Evolutionary conservation across 2,888 invertebrate species (phyloP), one percentile per base, ranked within the genome.

Genomic region (Macrosiphum euphorbiae): DNA sequence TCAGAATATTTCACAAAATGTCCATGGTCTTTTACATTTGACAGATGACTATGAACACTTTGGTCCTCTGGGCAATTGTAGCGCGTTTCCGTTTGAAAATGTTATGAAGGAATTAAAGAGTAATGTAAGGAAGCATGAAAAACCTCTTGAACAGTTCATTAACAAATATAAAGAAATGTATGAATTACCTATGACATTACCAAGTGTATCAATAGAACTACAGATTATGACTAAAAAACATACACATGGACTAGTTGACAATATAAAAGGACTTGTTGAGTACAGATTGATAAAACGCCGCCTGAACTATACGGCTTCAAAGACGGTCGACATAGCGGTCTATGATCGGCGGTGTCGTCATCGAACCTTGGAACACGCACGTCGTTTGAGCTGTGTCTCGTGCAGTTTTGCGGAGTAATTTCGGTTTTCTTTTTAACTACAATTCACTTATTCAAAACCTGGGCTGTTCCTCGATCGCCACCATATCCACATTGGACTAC

Each of bases 11-110:
- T 86, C 86, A 1, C 86, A 86, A 41, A 88, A 88, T 88, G 55
- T 88, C 3, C 55, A 50, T 50, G 24, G 88, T 20, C 88, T 88
- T 20, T 26, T 88, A 44, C 88, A 88, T 88, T 88, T 88, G 24
- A 16, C 88, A 35, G 88, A 88, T 88, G 88, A 88, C 58, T 88
- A 88, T 88, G 10, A 24, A 24, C 3, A 55, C 55, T 88, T 41
- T 86, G 86, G 47, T 2, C 28, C 86, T 50, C 86, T 86, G 8
- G 86, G 50, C 50, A 86, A 86, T 50, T 88, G 88, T 13, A 88
- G 55, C 26, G 35, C 55, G 24, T 88, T 55, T 55, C 88, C 88
- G 0, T 88, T 88, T 8, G 55, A 88, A 55, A 88, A 88, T 55
- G 55, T 55, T 55, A 88, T 88, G 88, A 88, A 88, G 52, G n/a